Conservation (phyloP, 1,140 invertebrate genomes). For the Drosophila parabipectinata region DNA sequence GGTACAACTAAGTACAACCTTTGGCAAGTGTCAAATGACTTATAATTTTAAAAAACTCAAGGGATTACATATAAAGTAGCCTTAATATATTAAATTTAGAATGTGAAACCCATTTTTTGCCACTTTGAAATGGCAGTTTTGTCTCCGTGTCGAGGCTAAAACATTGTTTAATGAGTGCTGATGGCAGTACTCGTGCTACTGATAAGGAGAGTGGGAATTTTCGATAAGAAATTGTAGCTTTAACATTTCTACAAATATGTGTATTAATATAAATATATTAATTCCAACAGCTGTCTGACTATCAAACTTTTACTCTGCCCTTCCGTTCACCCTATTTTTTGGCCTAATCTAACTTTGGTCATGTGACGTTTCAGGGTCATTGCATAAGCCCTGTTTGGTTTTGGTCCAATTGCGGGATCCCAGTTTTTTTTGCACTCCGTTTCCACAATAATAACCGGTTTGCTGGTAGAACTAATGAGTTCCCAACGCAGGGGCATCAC, state of each 20-base stretch:
- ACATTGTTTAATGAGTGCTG: conserved; percentile 35
- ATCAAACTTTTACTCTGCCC: not conserved
- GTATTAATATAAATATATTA: not conserved
- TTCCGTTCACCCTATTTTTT: conserved; percentile 1
- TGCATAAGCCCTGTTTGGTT: conserved; percentile 27
- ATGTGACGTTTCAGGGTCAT: conserved; percentile 25
- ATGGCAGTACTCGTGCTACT: conserved; percentile 25
- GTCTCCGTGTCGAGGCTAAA: conserved; percentile 29
- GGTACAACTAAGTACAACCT: no score
- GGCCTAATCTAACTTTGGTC: conserved; percentile 27
- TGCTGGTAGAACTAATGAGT: conserved; percentile 54
- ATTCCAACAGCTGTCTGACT: conserved; percentile 2
- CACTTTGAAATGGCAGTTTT: not conserved
- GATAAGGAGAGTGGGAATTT: conserved; percentile 46
- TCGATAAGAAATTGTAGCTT: conserved; percentile 27
- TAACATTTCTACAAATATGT: not conserved
- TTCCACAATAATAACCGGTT: conserved; percentile 45
- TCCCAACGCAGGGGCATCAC: conserved; percentile 35
- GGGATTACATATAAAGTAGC: not conserved
- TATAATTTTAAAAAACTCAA: not conserved
- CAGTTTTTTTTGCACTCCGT: conserved; percentile 29
- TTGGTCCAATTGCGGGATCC: conserved; percentile 7
- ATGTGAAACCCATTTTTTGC: conserved; percentile 8
- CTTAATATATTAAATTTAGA: not conserved
- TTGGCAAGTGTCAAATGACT: no score